phyloP scores from a whole-genome alignment of 1,140 invertebrate species.

The Trichoplusia ni region DNA sequence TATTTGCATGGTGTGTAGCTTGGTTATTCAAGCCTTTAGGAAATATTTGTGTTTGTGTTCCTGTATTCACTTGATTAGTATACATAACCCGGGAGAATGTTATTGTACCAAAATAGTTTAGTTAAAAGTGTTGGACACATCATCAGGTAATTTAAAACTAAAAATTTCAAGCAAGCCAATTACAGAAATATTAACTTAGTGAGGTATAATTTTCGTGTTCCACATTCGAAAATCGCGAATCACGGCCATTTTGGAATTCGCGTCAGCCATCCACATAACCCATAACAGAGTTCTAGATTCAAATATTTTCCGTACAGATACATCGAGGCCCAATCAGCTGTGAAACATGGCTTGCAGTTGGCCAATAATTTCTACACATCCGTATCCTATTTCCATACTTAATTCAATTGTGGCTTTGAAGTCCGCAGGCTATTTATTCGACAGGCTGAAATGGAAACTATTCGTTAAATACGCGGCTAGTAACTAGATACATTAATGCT shows the following conservation, averaged over 20 bases:
- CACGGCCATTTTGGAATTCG: constrained; percentile 2
- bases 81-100: too few relatives aligned
- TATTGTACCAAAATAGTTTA: too few relatives aligned
- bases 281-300: constrained; percentile 1
- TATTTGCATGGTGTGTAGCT: too few relatives aligned
- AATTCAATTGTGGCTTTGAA: constrained; percentile 4
- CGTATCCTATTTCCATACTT: constrained; percentile 5
- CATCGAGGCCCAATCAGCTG: constrained; percentile 3
- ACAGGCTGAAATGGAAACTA: neutral
- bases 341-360: neutral
- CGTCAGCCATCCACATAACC: constrained; percentile 4
- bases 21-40: too few relatives aligned
- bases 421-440: neutral
- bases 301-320: constrained; percentile 7
- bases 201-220: neutral
- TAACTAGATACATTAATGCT: too few relatives aligned
- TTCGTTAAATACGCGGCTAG: neutral
- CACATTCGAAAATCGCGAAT: neutral
- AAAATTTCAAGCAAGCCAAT: too few relatives aligned
- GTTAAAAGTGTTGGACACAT: too few relatives aligned
- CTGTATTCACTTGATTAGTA: too few relatives aligned
- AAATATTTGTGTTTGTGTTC: too few relatives aligned
- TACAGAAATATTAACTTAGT: too few relatives aligned
- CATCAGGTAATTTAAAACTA: too few relatives aligned
- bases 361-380: constrained; percentile 19